phyloP scores from a whole-genome alignment of 2,797 vertebrate species.

The Protosalanx chinensis region DNA sequence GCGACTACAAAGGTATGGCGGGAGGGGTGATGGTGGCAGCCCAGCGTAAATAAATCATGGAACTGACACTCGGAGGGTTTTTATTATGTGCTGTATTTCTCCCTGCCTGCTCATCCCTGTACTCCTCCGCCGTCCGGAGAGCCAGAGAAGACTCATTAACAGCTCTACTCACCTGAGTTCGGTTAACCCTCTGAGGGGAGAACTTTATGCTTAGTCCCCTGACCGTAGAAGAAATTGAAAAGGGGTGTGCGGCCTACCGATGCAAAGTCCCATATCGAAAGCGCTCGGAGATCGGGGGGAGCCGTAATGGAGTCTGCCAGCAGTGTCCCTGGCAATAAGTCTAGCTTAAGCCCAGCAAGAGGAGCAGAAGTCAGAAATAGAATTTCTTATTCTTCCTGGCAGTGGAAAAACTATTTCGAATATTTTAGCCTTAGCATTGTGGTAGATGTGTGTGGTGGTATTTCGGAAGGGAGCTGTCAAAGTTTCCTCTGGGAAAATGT shows the following conservation, averaged over 20 bases:
- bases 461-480: conserved; percentile 60
- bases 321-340: background rate
- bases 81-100: conserved; percentile 62
- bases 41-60: conserved; percentile 65
- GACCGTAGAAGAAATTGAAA: background rate
- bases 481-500: conserved; percentile 38
- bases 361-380: background rate
- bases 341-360: background rate
- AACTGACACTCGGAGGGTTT: conserved; percentile 42
- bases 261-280: too few relatives aligned
- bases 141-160: conserved; percentile 36
- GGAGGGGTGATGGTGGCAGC: conserved; percentile 74
- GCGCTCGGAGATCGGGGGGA: too few relatives aligned
- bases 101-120: conserved; percentile 40
- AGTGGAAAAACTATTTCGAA: conserved; percentile 32
- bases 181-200: background rate
- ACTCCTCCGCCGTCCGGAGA: conserved; percentile 26
- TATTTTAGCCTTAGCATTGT: conserved; percentile 43
- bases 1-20: conserved; percentile 90
- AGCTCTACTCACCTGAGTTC: conserved; percentile 22
- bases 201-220: background rate
- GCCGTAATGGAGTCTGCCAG: too few relatives aligned
- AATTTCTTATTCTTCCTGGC: conserved; percentile 34
- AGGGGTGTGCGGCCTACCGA: background rate
- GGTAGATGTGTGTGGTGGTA: conserved; percentile 39